Base-by-base conservation (phyloP, 2,797 vertebrate species). In the Glossophaga mutica region DNA sequence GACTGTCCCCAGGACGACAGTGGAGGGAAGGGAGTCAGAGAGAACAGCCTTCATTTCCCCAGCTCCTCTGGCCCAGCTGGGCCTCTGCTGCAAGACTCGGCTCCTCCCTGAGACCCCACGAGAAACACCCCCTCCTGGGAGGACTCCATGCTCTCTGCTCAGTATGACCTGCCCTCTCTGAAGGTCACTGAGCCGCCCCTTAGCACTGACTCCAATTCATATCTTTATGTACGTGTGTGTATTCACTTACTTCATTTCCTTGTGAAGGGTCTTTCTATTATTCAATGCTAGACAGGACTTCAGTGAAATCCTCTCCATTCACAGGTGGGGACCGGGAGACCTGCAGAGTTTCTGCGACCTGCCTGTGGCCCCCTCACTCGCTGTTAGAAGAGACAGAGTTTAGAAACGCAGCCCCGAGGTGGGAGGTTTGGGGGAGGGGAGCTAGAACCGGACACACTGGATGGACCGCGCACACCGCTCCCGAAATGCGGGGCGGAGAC, bases 141-240 rank as follows among this genome's bases (percentile, higher is more conserved):
- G 57, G 10, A 76, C 46, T 2, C 18, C 9, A 46, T 62, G 9
- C n/a, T 32, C 76, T 32, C 37, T 22, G 39, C 50, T 52, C 50
- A 65, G 18, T 6, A 9, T 4, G 29, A 9, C 16, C 11, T 2
- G 5, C 2, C 22, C 10, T 44, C 0, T n/a, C 46, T 74, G 2
- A 42, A 21, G 32, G 26, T 19, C 86, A 39, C 62, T 22, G 11
- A 22, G 21, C 4, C 14, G 2, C n/a, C 9, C 21, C 32, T 26
- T 24, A 29, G 32, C 67, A 55, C 19, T 14, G 81, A 52, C 2
- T 26, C 55, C 57, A 7, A 4, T 32, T 3, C 3, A 11, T 26
- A 44, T 57, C 44, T 57, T 57, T 19, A 42, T n/a, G 50, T 44
- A 12, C 42, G 37, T 57, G 22, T 9, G 62, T 34, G 39, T 86